Conservation (phyloP, 64 coral and sea anemone genomes). For the Platygyra sinensis region DNA sequence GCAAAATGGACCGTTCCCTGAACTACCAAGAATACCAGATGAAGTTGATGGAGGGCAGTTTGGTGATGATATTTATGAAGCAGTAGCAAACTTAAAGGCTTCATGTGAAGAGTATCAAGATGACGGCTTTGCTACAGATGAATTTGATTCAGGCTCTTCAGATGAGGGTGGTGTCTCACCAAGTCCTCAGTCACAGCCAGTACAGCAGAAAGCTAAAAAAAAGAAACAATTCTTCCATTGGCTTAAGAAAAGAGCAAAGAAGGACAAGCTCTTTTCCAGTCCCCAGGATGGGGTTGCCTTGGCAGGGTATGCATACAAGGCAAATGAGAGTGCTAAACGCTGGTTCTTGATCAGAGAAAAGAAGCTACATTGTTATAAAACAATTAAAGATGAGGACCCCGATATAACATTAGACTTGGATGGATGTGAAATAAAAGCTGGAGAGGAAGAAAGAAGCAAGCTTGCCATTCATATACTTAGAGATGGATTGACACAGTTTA, state of each 20-base stretch:
- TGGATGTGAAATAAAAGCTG: slow-evolving; percentile 65
- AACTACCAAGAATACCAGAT: slow-evolving; percentile 18
- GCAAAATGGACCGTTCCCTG: slow-evolving; percentile 18
- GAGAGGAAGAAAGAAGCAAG: slow-evolving; percentile 73
- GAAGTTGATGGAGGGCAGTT: slow-evolving; percentile 25
- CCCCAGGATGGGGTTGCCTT: slow-evolving; percentile 83
- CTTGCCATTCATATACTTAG: slow-evolving; percentile 76
- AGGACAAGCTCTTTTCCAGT: slow-evolving; percentile 70
- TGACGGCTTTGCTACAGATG: slow-evolving; percentile 93
- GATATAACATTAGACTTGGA: slow-evolving; percentile 81
- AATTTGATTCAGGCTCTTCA: slow-evolving; percentile 89
- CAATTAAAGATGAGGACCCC: slow-evolving; percentile 81
- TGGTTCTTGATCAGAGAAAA: slow-evolving; percentile 93
- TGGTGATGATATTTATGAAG: slow-evolving; percentile 64
- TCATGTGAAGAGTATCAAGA: slow-evolving; percentile 66
- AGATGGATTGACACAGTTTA: slow-evolving; percentile 69
- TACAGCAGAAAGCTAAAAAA: slow-evolving; percentile 78
- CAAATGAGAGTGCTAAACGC: slow-evolving; percentile 65
- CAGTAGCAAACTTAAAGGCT: slow-evolving; percentile 47
- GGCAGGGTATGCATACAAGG: slow-evolving; percentile 76
- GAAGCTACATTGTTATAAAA: slow-evolving; percentile 82
- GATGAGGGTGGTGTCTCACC: slow-evolving; percentile 57
- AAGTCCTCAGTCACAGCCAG: slow-evolving; percentile 55
- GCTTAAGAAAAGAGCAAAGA: slow-evolving; percentile 85
- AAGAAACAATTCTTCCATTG: slow-evolving; percentile 83